Base-by-base conservation (phyloP, 2,888 invertebrate species). In the Tetanocera ferruginea region DNA sequence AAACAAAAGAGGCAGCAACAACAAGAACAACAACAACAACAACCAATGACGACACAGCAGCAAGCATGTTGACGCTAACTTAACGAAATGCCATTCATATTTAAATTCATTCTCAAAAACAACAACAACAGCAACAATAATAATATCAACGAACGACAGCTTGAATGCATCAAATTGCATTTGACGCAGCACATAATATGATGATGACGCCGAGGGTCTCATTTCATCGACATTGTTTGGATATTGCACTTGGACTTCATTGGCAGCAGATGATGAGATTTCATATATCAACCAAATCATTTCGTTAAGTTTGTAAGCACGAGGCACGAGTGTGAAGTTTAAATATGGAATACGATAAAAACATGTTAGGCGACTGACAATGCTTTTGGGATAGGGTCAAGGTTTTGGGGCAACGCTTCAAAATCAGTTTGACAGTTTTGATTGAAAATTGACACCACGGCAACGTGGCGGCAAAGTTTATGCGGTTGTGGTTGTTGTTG, bases 161-260 rank as follows among this genome's bases (percentile, higher is more conserved):
- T 51, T 51, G 70, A 78, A 73, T 73, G 79, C 76, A 74, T 79
- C 74, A 70, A 79, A 79, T 77, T 76, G 79, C 79, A 76, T 77
- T 77, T 76, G 76, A 76, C 73, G 72, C 66, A 55, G 52, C 62
- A 34, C 49, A 67, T 69, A 74, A 78, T 69, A 5, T 60, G 73
- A 23, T 49, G 49, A 25, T 74, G 49, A 49, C 51, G 19, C 51
- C 49, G 62, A 74, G 72, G 34, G 52, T 72, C 72, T 51, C 74
- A 74, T 74, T 74, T 64, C 64, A 51, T 72, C 37, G 72, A 25
- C 25, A 37, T n/a, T 52, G 70, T 28, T 70, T 31, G 51, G 11
- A 57, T 69, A 49, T 69, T 69, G 69, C 17, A 49, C 69, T 49
- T 69, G 49, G 51, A 69, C 69, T 28, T 62, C 74, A 25, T 49